Percentiles rank a stretch among this genome's conserved stretches.
phyloP scores from a whole-genome alignment of 1,140 invertebrate species.

The Helicoverpa zea region DNA sequence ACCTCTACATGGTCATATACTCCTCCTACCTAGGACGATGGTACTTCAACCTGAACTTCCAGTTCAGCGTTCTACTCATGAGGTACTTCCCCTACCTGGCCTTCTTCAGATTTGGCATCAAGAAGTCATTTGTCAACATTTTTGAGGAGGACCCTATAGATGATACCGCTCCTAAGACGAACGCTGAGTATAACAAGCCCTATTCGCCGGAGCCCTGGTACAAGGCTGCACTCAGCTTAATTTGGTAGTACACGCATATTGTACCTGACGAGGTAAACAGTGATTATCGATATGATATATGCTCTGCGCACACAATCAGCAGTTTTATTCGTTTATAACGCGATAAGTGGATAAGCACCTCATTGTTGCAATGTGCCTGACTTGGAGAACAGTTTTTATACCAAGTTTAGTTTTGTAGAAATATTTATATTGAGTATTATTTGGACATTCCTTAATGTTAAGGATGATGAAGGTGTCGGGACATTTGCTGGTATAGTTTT shows the following conservation, averaged over 20 bases:
- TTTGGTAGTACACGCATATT: constrained; percentile 57
- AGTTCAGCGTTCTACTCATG: constrained; percentile 70
- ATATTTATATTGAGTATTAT: constrained; percentile 5
- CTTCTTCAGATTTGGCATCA: constrained; percentile 76
- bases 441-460: neutral
- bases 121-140: constrained; percentile 73
- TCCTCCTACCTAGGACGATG: constrained; percentile 66
- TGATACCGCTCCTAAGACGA: constrained; percentile 65
- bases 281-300: constrained; percentile 20
- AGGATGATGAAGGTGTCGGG: constrained; percentile 3
- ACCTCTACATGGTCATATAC: constrained; percentile 57
- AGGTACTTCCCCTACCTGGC: constrained; percentile 81
- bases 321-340: neutral
- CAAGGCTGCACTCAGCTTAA: constrained; percentile 56
- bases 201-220: constrained; percentile 62
- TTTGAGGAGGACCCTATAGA: constrained; percentile 75
- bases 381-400: neutral
- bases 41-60: constrained; percentile 76
- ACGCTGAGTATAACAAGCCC: constrained; percentile 70
- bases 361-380: neutral
- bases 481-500: neutral
- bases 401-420: too few relatives aligned
- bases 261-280: neutral
- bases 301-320: constrained; percentile 5
- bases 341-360: neutral